phyloP scores from a whole-genome alignment of 2,797 vertebrate species.

The Falco rusticolus region DNA sequence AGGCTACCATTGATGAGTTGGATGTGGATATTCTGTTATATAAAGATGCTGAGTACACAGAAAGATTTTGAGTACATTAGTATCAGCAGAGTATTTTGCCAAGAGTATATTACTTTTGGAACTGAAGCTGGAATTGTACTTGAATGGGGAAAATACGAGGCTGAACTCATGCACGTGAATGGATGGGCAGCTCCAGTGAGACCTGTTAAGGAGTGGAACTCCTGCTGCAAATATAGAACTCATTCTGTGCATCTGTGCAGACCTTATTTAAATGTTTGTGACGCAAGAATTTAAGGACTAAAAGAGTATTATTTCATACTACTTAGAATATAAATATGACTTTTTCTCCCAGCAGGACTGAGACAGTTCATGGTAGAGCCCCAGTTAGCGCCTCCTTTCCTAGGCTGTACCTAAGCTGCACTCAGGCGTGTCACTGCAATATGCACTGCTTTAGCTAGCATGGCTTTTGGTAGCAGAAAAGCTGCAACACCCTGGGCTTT shows the following conservation, averaged over 20 bases:
- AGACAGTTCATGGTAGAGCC: neutral
- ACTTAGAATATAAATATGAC: neutral
- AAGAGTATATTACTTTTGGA: conserved; percentile 4
- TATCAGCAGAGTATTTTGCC: neutral
- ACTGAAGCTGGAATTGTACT: neutral
- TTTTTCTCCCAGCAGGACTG: neutral
- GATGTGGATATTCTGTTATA: neutral
- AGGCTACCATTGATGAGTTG: neutral
- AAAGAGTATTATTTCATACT: neutral
- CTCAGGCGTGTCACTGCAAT: neutral
- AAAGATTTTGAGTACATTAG: neutral
- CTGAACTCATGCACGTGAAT: neutral
- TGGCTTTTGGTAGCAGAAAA: neutral
- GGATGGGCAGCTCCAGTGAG: neutral
- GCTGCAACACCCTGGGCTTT: neutral
- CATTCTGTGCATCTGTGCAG: neutral
- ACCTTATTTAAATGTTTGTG: neutral
- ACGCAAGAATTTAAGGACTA: neutral
- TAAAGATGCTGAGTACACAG: neutral
- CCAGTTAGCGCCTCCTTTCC: neutral
- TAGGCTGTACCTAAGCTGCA: neutral
- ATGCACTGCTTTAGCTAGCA: neutral
- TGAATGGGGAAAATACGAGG: neutral
- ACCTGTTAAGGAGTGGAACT: neutral
- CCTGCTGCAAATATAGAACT: neutral